Conservation (phyloP, 2,797 vertebrate species). For the Poeciliopsis infans region DNA sequence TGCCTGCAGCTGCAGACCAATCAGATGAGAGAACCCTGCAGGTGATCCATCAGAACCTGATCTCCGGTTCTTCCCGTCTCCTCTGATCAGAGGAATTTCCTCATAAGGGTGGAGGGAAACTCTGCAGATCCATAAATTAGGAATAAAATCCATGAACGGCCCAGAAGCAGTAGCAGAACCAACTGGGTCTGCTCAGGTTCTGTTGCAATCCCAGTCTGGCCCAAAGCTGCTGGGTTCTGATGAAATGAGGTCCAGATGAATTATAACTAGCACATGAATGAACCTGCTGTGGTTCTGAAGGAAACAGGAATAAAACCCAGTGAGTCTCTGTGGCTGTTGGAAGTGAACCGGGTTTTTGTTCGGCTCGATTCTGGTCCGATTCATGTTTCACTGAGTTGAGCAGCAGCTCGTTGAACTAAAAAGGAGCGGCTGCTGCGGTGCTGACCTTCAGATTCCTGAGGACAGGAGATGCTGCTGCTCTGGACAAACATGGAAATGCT, state of each 20-base stretch:
- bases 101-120: background rate
- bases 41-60: background rate
- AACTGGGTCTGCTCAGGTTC: background rate
- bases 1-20: background rate
- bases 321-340: background rate
- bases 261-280: no score
- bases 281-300: background rate
- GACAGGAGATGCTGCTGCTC: background rate
- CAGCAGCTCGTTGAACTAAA: background rate
- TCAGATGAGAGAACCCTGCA: background rate
- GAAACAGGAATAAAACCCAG: background rate
- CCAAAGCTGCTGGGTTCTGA: background rate
- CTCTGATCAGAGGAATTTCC: background rate
- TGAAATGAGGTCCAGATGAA: background rate
- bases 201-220: background rate
- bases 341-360: background rate
- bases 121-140: background rate
- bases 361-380: background rate
- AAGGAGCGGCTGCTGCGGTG: background rate
- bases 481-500: conserved; percentile 24
- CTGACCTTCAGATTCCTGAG: conserved; percentile 2
- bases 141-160: background rate
- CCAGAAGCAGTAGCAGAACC: background rate
- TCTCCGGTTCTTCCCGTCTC: background rate
- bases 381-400: background rate